These are phyloP conservation scores for Diorhabda sublineata DNA, from an alignment of 1,140 invertebrate species.

Conservation along the genomic window DNA sequence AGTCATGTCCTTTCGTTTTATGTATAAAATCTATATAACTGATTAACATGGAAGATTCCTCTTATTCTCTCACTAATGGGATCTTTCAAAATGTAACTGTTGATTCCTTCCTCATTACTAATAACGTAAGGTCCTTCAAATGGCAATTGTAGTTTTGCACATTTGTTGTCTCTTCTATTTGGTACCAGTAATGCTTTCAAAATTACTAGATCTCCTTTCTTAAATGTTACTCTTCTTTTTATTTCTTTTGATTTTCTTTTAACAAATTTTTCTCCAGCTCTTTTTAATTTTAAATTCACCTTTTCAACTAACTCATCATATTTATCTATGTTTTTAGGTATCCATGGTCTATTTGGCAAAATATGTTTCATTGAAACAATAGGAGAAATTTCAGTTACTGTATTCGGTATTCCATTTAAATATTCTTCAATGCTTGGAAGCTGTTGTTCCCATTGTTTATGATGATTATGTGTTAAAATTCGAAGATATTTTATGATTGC, in stretches of 20 bases:
- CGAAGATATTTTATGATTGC: constrained; percentile 12
- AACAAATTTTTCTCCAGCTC: no score
- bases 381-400: constrained; percentile 6
- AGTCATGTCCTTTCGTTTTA: no score
- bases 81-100: neutral
- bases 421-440: neutral
- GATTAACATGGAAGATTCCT: no score
- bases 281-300: no score
- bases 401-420: constrained; percentile 7
- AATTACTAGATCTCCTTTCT: constrained; percentile 11
- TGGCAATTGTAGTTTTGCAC: constrained; percentile 6
- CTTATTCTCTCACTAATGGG: no score
- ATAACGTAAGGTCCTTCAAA: constrained; percentile 7
- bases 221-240: neutral
- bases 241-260: neutral
- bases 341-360: constrained; percentile 5
- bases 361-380: neutral
- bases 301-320: no score
- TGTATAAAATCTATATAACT: no score
- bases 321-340: neutral
- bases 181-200: neutral
- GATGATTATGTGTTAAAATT: constrained; percentile 3
- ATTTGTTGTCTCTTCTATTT: constrained; percentile 6
- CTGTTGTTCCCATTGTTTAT: neutral
- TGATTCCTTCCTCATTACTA: neutral